phyloP scores from a whole-genome alignment of 2,113 vertebrate species.

The Pogonocichla stellata region DNA sequence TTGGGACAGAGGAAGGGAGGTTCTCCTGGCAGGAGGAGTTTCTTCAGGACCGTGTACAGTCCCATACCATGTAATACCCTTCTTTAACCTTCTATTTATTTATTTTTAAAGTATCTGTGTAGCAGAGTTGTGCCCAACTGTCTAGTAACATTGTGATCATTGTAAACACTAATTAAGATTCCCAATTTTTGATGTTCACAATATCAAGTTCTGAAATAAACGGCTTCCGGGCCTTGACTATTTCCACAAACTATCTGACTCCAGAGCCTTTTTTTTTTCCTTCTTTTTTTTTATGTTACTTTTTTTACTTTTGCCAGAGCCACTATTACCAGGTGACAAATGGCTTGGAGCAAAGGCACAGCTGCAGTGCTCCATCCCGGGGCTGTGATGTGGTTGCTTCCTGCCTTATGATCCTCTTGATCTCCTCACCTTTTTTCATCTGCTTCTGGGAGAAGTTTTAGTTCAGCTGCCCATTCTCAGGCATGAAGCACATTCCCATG shows the following conservation, averaged over 20 bases:
- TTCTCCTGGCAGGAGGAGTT: slow-evolving; percentile 12
- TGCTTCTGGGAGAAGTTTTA: background rate
- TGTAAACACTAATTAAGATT: slow-evolving; percentile 60
- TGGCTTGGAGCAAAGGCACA: background rate
- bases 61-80: background rate
- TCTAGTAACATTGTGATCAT: slow-evolving; percentile 41
- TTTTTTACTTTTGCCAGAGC: background rate
- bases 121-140: slow-evolving; percentile 57
- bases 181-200: background rate
- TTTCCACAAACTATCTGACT: slow-evolving; percentile 57
- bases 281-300: background rate
- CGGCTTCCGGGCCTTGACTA: slow-evolving; percentile 62
- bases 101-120: slow-evolving; percentile 30
- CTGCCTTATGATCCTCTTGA: background rate
- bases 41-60: slow-evolving; percentile 47
- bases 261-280: slow-evolving; percentile 56
- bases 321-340: fast-evolving
- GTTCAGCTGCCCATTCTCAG: background rate
- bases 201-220: slow-evolving; percentile 75
- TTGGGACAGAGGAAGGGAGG: background rate
- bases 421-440: background rate
- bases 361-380: background rate
- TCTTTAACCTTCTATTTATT: slow-evolving; percentile 33
- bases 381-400: background rate
- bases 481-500: background rate